Base-by-base conservation (phyloP, 2,888 invertebrate species). In the Unio pictorum region DNA sequence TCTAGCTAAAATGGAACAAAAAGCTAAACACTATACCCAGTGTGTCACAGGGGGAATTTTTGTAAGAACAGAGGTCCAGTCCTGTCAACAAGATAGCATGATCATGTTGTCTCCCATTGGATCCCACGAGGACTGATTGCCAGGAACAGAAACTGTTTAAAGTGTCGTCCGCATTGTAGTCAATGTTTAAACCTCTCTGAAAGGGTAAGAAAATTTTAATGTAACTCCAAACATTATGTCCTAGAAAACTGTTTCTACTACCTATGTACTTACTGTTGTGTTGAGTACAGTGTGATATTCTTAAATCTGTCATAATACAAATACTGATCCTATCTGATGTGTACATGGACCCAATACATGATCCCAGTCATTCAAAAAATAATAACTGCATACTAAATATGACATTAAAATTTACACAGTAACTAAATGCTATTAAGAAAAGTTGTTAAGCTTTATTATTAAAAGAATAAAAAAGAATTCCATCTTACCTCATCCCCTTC, bases 81-180 rank as follows among this genome's bases (percentile, higher is more conserved):
- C 86, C 87, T 0, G 89, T 88, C 23, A 89, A 79, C 8, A 89
- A 76, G 3, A 89, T 86, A 23, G 89, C 89, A 69, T 88, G 87
- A 69, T 89, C 89, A 69, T 89, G 88, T 45, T 87, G 86, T 28
- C 83, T 68, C 1, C 86, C 85, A 61, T 83, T 84, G 15, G 82
- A 81, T 26, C 84, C 86, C 17, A 81, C 76, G 65, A 89, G 74
- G n/a, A 85, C 84, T 0, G 88, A 86, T 79, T 89, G 89, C 89
- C 89, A 89, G 57, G 84, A 80, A 69, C 89, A 89, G 76, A 89
- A 89, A 71, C 86, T 88, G 78, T 86, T 86, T 59, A 89, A 75
- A 8, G 88, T 86, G 61, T 82, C 83, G 60, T 88, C 86, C 7
- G 89, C 89, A 75, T 87, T 84, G 76, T 87, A 83, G 56, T 80